A percentile compares a stretch with the other conserved stretches of the same genome.
Conservation (phyloP, 2,113 vertebrate species). For the Aldabrachelys gigantea region DNA sequence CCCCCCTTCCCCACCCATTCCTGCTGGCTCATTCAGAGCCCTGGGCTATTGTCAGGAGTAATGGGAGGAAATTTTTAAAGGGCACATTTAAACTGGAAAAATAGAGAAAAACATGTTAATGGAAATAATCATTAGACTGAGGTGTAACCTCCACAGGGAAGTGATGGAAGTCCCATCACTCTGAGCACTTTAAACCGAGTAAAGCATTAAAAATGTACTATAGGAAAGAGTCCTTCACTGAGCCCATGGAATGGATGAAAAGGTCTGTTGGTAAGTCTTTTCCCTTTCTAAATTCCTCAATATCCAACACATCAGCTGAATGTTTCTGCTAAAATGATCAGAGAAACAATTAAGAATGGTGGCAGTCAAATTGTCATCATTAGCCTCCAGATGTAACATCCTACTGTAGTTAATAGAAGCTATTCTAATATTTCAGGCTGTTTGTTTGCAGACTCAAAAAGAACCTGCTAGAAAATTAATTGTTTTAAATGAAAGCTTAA, state of each 20-base stretch:
- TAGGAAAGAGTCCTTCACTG: background rate
- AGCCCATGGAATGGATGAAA: background rate
- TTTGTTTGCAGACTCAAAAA: background rate
- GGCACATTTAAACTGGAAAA: background rate
- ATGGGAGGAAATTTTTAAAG: background rate
- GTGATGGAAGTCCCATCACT: background rate
- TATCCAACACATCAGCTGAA: background rate
- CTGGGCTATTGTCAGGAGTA: background rate
- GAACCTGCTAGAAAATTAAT: fast-evolving
- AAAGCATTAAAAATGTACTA: background rate
- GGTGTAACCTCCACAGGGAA: background rate
- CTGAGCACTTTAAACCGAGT: background rate
- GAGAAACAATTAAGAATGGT: background rate
- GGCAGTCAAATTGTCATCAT: background rate
- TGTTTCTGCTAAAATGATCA: background rate
- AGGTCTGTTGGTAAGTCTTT: background rate
- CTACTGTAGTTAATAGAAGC: background rate
- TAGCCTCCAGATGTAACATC: background rate
- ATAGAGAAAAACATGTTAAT: background rate
- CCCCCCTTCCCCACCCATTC: too few species aligned
- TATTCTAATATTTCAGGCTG: background rate
- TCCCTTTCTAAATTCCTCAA: background rate
- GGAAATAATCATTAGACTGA: background rate
- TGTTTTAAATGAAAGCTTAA: background rate
- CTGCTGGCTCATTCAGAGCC: background rate